phyloP scores from a whole-genome alignment of 1,140 invertebrate species.

The Hylaeus volcanicus region DNA sequence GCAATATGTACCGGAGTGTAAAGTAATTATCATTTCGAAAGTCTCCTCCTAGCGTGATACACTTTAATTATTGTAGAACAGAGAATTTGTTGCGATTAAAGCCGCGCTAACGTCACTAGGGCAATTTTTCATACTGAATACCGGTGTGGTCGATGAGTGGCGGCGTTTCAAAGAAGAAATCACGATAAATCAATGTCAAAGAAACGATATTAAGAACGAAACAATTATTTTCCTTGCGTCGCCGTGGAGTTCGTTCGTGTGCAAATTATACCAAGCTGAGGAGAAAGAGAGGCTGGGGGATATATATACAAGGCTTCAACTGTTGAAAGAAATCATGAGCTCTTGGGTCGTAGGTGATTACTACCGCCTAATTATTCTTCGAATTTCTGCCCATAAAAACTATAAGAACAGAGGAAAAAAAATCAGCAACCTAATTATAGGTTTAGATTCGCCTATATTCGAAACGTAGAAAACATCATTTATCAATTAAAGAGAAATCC shows the following conservation, averaged over 20 bases:
- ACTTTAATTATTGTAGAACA: not conserved
- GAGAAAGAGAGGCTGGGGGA: not conserved
- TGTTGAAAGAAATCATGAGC: conserved; percentile 32
- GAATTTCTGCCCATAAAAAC: conserved; percentile 36
- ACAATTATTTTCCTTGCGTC: conserved; percentile 57
- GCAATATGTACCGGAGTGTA: no score
- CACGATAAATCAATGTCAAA: conserved; percentile 62
- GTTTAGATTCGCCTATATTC: conserved; percentile 6
- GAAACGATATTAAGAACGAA: conserved; percentile 49
- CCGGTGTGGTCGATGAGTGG: conserved; percentile 11
- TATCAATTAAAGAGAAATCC: conserved; percentile 35
- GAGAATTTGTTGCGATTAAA: not conserved
- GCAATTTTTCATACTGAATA: conserved; percentile 23
- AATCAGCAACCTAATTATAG: conserved; percentile 45
- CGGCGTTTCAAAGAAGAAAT: conserved; percentile 57
- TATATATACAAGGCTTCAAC: conserved; percentile 5
- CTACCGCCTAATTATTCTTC: conserved; percentile 48
- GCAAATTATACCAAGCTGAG: conserved; percentile 14
- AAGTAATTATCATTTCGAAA: not conserved
- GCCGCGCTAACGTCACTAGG: not conserved
- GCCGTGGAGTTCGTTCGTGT: conserved; percentile 21
- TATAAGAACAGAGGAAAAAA: conserved; percentile 11
- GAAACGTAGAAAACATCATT: conserved; percentile 11
- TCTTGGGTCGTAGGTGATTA: conserved; percentile 32
- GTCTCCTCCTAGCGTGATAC: not conserved